Evolutionary conservation across 2,888 invertebrate genomes (phyloP), one percentile per base, ranked within the genome.

Genomic region (Vesta saturnalis): DNA sequence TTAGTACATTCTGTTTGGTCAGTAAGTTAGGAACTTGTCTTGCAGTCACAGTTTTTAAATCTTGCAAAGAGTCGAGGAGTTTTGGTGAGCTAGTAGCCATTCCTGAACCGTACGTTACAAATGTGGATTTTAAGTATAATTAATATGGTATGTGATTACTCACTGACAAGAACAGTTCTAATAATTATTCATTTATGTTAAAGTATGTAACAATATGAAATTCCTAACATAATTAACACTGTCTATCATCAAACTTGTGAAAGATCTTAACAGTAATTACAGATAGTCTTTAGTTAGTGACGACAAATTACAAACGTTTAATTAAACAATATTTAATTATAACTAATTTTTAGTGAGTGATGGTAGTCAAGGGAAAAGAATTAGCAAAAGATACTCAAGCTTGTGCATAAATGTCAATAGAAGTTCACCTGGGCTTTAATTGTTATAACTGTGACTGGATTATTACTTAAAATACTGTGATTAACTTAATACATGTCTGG

Each of bases 21-120:
- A 95, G 95, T 84, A 88, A 88, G 73, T 88, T 89, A 64, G 88
- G 89, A 83, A 85, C 86, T 1, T 93, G 94, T 79, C 84, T 91
- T 56, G 89, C 90, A 16, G 94, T 95, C 68, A 92, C 92, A 0
- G 90, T 95, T 54, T 96, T 94, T 84, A 95, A n/a, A 96, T 86
- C 87, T 94, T 83, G 92, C 93, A 4, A 89, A 90, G 78, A 93
- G 93, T 0, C 90, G 90, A 80, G 95, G 95, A 47, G 91, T 93
- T 60, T 95, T 67, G 95, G 95, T 0, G 94, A 96, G 85, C 89
- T 91, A 22, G 91, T 96, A 12, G 92, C 93, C 6, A 89, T 95
- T 73, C 92, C 94, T 0, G 93, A 93, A 79, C 95, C 95, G 0
- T 87, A 83, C 74, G 81, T 92, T 46, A 86, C 87, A 39, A 81